Evolutionary conservation across 2,797 vertebrate species (phyloP), one percentile per base, ranked within the genome.

Genomic region (Mormyrus hasselquistii): DNA sequence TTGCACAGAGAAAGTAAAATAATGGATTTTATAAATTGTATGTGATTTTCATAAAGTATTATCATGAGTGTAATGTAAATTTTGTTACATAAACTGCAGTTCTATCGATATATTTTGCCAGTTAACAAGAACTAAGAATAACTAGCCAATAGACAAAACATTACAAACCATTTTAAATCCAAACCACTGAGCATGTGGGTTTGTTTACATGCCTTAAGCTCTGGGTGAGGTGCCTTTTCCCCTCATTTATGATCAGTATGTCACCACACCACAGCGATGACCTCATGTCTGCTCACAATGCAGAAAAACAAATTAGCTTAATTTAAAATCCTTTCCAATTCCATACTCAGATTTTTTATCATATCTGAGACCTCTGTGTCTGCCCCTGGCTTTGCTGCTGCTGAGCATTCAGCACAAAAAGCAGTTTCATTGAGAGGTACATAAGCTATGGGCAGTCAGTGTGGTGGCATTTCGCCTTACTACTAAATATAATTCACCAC

Each of bases 251-350:
- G 50, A 86, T 10, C 19, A 87, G 55, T 59, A 59, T 87, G 86
- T 59, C 86, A 87, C 86, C 55, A 62, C 52, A 59, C 53, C 53
- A 59, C 53, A 41, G 86, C 86, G 5, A 62, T 87, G 86, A 87
- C 14, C 86, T 87, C 86, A 87, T 34, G 86, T 59, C 86, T 87
- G 86, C 86, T 62, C 86, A 87, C 19, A 87, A 87, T 55, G 85
- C 34, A 57, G 29, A 87, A 87, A 87, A 87, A 87, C 69, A 52
- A 87, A 41, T 87, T 38, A 38, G 53, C 29, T 34, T 87, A 16
- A 44, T 41, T 87, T 41, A 41, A 50, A n/a, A 19, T 19, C 29
- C 29, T n/a, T 62, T 87, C 29, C 52, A 59, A 34, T 62, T 41
- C 16, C 19, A 16, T n/a, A 44, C 29, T 22, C 55, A 41, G 9